Evolutionary conservation across 2,797 vertebrate species (phyloP), one percentile per base, ranked within the genome.

Genomic region (Enteromius trimaculatus): DNA sequence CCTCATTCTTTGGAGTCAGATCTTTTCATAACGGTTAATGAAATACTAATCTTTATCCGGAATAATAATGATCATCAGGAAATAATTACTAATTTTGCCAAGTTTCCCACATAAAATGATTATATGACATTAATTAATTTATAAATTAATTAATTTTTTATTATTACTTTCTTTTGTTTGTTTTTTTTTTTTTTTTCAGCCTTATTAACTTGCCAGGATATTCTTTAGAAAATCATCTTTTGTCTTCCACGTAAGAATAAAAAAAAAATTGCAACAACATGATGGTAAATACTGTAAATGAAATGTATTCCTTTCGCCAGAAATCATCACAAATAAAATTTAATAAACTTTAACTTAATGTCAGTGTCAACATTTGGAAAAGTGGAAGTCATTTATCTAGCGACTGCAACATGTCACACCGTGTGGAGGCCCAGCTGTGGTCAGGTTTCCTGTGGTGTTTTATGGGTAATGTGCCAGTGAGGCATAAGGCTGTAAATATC

Each of bases 391-490:
- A 26, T 75, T 53, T 53, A n/a, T 29, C 76, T 23, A 44, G 42
- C 62, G 62, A 42, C 51, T 51, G 58, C 7, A 9, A 58, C 7
- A 42, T 14, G 21, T 71, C 23, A 37, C 37, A 42, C 49, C 47
- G 17, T 2, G 72, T 62, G 53, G 37, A 44, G 42, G 49, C 65
- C 14, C 84, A 86, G 82, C 84, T 82, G 81, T 75, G 75, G n/a
- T 79, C 72, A 77, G 64, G 80, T 72, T 47, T 81, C 66, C 80
- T 82, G 83, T 69, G 76, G 81, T 64, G 87, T 88, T 85, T 86
- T 79, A 88, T 88, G 37, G 74, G 75, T 60, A 80, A 31, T 60
- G 53, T 80, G 79, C 39, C 53, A 80, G 53, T 66, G 60, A 78
- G 60, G 77, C 60, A 64, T 29, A 69, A 71, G 79, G 53, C 53